These are phyloP conservation scores for Anadara kagoshimensis DNA, from an alignment of 1,140 invertebrate genomes.

Conservation along the genomic window DNA sequence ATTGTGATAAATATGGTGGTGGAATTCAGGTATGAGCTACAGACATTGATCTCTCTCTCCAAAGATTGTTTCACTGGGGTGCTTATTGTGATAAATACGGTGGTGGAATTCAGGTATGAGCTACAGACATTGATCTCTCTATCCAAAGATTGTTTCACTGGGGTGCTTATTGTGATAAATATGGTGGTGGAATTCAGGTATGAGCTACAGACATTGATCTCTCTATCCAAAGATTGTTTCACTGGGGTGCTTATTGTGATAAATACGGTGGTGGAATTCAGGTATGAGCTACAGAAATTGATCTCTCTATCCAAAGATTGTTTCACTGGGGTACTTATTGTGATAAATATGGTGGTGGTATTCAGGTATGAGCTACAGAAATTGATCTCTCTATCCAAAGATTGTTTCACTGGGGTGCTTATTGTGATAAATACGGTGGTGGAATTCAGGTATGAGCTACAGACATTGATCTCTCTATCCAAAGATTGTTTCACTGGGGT, in stretches of 20 bases:
- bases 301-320: conserved; percentile 71
- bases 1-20: conserved; percentile 75
- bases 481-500: conserved; percentile 76
- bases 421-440: conserved; percentile 27
- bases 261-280: conserved; percentile 47
- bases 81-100: background rate
- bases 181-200: conserved; percentile 73
- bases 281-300: conserved; percentile 72
- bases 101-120: conserved; percentile 56
- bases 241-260: background rate
- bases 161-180: conserved; percentile 76
- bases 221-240: background rate
- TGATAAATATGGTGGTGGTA: conserved; percentile 74
- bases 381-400: background rate
- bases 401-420: background rate
- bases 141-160: conserved; percentile 75
- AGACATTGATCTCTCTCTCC: background rate
- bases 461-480: conserved; percentile 73
- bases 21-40: conserved; percentile 67
- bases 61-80: background rate
- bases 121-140: conserved; percentile 72
- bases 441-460: conserved; percentile 50
- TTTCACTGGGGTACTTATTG: conserved; percentile 76
- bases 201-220: background rate
- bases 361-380: conserved; percentile 64